Evolutionary conservation across 2,888 invertebrate species (phyloP).

Genomic region (Cephus spinipes): DNA sequence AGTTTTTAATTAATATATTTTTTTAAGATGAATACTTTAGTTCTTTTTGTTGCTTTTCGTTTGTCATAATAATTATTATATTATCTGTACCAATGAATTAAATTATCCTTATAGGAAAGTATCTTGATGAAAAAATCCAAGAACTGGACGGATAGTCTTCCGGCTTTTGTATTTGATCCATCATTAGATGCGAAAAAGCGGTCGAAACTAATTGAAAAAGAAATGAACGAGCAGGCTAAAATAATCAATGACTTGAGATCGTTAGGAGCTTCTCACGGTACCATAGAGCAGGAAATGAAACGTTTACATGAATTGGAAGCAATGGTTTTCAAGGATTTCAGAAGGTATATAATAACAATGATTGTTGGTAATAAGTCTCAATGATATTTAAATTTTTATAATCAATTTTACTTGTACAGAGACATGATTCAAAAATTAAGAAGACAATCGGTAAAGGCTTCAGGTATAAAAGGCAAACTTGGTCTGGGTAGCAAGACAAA

Average conservation of each 20-base stretch:
- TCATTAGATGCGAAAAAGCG: constrained; percentile 84
- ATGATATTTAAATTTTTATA: constrained; percentile 31
- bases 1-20: not conserved
- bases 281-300: constrained; percentile 92
- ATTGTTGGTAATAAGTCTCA: not conserved
- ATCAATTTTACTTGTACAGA: constrained; percentile 64
- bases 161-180: constrained; percentile 86
- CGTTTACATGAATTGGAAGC: constrained; percentile 93
- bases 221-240: constrained; percentile 97
- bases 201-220: constrained; percentile 93
- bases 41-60: not conserved
- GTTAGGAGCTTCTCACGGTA: constrained; percentile 88
- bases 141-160: constrained; percentile 80
- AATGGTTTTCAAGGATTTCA: constrained; percentile 92
- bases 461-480: constrained; percentile 83
- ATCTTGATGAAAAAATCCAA: constrained; percentile 74
- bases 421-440: constrained; percentile 94
- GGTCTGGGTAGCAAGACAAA: constrained; percentile 73
- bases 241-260: constrained; percentile 92
- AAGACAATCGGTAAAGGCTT: constrained; percentile 84
- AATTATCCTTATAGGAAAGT: constrained; percentile 71
- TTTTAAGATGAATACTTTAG: not conserved
- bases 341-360: constrained; percentile 71
- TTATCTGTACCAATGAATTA: not conserved
- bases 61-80: not conserved